Evolutionary conservation across 1,140 invertebrate genomes (phyloP).

Genomic region (Psilanteris sp.): DNA sequence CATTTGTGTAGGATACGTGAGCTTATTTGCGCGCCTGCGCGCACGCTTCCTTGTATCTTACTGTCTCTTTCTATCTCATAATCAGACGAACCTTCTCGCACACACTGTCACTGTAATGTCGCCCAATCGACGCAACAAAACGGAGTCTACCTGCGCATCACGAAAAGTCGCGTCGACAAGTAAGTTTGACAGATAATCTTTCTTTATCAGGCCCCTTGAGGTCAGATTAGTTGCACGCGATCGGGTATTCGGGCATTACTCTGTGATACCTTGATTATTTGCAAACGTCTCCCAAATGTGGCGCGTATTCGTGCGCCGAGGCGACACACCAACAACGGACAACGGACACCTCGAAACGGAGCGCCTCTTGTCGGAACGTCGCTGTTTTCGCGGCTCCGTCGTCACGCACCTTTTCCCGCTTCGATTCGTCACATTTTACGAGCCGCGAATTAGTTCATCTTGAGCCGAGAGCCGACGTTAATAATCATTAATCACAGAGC

Average conservation of each 20-base stretch:
- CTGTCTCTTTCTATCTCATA: too few species aligned
- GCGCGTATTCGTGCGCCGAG: constrained; percentile 38
- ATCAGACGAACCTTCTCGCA: too few species aligned
- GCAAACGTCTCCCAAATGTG: constrained; percentile 49
- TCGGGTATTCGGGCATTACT: constrained; percentile 22
- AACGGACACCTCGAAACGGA: constrained; percentile 49
- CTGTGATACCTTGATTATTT: constrained; percentile 62
- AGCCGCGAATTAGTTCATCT: constrained; percentile 48
- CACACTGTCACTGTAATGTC: constrained; percentile 25
- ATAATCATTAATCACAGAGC: constrained; percentile 65
- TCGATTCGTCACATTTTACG: constrained; percentile 62
- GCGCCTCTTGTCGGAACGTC: constrained; percentile 38
- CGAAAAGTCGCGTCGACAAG: constrained; percentile 18
- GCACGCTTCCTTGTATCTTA: too few species aligned
- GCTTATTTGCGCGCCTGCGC: too few species aligned
- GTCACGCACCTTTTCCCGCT: constrained; percentile 55
- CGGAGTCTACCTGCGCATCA: constrained; percentile 48
- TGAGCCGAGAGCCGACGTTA: constrained; percentile 52
- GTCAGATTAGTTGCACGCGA: not conserved
- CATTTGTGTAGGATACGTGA: too few species aligned
- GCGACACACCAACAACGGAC: constrained; percentile 42
- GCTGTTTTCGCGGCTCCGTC: constrained; percentile 46
- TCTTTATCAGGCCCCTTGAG: not conserved
- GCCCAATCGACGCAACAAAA: constrained; percentile 31
- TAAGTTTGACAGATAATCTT: constrained; percentile 10